Conservation (phyloP, 2,113 vertebrate species). For the Petrocephalus microphthalmus region DNA sequence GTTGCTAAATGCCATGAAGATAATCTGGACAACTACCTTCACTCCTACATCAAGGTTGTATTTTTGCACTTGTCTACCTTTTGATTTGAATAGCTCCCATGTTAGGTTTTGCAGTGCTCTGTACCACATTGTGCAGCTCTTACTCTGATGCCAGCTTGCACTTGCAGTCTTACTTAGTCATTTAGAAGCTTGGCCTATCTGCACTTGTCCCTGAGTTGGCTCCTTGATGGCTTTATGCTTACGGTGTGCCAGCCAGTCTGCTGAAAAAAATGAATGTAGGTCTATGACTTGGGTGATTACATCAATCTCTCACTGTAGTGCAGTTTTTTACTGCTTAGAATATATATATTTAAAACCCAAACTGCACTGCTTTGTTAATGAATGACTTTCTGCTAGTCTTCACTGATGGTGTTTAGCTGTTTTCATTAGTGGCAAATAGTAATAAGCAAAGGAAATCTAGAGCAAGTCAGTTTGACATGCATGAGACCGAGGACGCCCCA, state of each 20-base stretch:
- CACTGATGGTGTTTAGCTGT: not conserved
- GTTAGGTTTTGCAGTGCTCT: not conserved
- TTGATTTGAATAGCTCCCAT: not conserved
- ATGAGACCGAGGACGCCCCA: not conserved
- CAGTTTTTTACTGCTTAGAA: not conserved
- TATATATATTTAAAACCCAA: not conserved
- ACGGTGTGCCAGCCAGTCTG: not conserved
- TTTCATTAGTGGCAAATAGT: not conserved
- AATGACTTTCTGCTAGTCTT: not conserved
- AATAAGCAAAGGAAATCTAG: not conserved
- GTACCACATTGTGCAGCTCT: not conserved
- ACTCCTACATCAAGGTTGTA: constrained; percentile 80
- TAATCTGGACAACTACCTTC: constrained; percentile 77
- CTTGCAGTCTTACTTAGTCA: not conserved
- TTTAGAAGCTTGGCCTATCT: not conserved
- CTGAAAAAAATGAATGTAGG: not conserved
- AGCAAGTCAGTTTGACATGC: not conserved
- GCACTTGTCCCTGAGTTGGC: not conserved
- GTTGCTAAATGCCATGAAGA: constrained; percentile 92
- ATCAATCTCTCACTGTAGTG: not conserved
- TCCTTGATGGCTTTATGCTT: not conserved
- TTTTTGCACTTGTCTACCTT: not conserved
- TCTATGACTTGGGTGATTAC: not conserved
- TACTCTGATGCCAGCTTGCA: not conserved
- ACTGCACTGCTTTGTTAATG: not conserved